Evolutionary conservation across 1,140 invertebrate genomes (phyloP).

Genomic region (Ostrea edulis): DNA sequence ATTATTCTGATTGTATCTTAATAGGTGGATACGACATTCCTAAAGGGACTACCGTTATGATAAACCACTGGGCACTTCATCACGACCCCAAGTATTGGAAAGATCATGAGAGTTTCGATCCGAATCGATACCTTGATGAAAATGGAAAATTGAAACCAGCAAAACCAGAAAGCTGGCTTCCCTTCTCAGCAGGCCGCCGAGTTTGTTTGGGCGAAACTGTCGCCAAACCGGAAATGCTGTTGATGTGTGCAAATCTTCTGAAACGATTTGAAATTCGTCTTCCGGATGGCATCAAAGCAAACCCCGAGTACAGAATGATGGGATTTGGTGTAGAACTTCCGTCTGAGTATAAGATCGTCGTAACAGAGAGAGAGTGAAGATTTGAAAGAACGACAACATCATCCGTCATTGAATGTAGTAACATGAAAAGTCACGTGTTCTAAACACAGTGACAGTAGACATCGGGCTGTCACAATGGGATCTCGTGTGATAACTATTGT

Average conservation of each 20-base stretch:
- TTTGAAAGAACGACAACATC: no score
- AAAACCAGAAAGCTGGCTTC: conserved; percentile 56
- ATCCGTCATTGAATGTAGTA: no score
- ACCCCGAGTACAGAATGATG: neutral
- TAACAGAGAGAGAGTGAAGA: neutral
- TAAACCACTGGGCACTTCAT: conserved; percentile 88
- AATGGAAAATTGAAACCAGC: conserved; percentile 63
- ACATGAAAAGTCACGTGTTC: no score
- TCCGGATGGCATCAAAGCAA: conserved; percentile 25
- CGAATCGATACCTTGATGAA: conserved; percentile 81
- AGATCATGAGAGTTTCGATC: conserved; percentile 87
- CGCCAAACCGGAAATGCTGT: conserved; percentile 54
- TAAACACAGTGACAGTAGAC: no score
- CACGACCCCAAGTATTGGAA: conserved; percentile 86
- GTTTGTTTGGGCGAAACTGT: conserved; percentile 60
- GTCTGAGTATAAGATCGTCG: neutral
- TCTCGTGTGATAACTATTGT: no score
- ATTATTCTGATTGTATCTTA: conserved; percentile 9
- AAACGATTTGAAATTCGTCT: conserved; percentile 43
- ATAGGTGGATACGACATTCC: conserved; percentile 82
- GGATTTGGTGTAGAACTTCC: neutral
- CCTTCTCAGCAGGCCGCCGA: conserved; percentile 59
- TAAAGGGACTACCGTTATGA: conserved; percentile 90
- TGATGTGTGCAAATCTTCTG: conserved; percentile 48
- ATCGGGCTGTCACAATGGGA: no score